These are phyloP conservation scores for Megathymus violae DNA, from an alignment of 1,140 invertebrate genomes.

Conservation along the genomic window DNA sequence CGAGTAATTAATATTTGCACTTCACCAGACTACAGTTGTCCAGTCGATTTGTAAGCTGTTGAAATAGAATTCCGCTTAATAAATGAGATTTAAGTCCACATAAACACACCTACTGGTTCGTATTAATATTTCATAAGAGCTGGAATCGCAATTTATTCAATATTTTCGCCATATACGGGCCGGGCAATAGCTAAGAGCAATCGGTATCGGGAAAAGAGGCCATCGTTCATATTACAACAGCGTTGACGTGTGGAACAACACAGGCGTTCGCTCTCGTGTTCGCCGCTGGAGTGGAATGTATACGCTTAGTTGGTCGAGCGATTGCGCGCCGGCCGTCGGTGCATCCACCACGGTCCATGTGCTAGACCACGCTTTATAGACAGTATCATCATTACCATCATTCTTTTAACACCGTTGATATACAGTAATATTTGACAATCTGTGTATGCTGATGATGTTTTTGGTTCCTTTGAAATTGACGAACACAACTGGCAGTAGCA, in stretches of 20 bases:
- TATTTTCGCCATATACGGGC: conserved; percentile 4
- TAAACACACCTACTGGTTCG: conserved; percentile 5
- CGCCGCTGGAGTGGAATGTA: conserved; percentile 61
- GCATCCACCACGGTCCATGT: conserved; percentile 48
- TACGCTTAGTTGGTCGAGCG: conserved; percentile 57
- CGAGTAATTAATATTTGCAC: conserved; percentile 46
- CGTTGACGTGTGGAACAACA: conserved; percentile 14
- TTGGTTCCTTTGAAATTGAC: conserved; percentile 47
- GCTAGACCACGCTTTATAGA: conserved; percentile 40
- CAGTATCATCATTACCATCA: neutral
- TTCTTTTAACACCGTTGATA: neutral
- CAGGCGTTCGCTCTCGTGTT: conserved; percentile 43
- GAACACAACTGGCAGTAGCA: too few relatives aligned
- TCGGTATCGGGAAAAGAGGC: conserved; percentile 4
- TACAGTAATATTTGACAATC: neutral
- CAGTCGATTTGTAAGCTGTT: conserved; percentile 21
- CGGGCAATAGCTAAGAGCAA: conserved; percentile 5
- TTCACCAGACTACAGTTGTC: conserved; percentile 33
- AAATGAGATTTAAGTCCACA: conserved; percentile 2
- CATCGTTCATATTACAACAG: neutral
- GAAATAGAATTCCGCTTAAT: conserved; percentile 10
- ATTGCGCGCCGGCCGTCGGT: conserved; percentile 49
- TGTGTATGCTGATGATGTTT: too few relatives aligned
- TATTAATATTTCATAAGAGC: conserved; percentile 12
- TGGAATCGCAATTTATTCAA: conserved; percentile 5